A percentile compares a stretch with the other conserved stretches of the same genome.
Evolutionary conservation across 2,797 vertebrate genomes (phyloP).

Genomic region (Buceros bicornis): DNA sequence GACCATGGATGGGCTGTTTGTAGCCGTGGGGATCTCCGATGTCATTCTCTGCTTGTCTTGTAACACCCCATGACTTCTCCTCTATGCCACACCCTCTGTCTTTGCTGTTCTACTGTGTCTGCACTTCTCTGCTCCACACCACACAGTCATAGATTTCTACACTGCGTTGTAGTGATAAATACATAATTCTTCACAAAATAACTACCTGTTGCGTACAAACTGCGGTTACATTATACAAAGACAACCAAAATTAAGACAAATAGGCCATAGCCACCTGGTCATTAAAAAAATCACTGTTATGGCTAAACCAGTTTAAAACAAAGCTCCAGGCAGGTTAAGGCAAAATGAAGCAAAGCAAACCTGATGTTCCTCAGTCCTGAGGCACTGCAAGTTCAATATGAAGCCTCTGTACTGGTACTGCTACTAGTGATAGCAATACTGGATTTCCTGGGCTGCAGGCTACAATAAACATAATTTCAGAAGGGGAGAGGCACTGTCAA

Average conservation of each 20-base stretch:
- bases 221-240: fast-evolving
- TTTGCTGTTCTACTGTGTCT: fast-evolving
- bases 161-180: neutral
- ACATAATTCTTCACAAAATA: neutral
- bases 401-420: neutral
- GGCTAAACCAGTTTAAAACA: neutral
- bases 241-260: neutral
- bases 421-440: neutral
- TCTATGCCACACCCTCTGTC: fast-evolving
- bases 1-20: fast-evolving
- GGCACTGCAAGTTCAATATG: neutral
- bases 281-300: neutral
- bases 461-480: neutral
- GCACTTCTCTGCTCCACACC: neutral
- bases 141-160: neutral
- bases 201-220: neutral
- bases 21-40: fast-evolving
- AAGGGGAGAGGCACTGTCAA: neutral
- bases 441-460: neutral
- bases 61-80: neutral
- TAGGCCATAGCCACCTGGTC: neutral
- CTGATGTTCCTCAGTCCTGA: fast-evolving
- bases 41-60: fast-evolving
- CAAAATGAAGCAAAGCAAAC: neutral
- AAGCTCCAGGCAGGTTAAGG: neutral